Evolutionary conservation across 2,888 invertebrate species (phyloP).

Genomic region (Holacanthella duospinosa): DNA sequence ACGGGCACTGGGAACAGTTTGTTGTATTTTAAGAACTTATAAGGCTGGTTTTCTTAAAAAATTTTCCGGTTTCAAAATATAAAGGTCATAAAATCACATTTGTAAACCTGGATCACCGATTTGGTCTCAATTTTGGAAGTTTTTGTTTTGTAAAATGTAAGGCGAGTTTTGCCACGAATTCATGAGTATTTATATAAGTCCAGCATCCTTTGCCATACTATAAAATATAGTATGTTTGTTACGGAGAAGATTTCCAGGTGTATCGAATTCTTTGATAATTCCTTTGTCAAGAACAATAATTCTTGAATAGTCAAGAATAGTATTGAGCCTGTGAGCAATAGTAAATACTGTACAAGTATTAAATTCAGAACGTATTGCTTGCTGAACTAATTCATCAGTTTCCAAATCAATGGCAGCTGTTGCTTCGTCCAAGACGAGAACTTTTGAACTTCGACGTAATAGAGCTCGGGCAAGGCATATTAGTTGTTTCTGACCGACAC

Average conservation of each 20-base stretch:
- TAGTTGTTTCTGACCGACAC: slow-evolving; percentile 31
- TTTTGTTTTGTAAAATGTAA: too few species aligned
- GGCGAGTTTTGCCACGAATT: too few species aligned
- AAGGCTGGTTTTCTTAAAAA: too few species aligned
- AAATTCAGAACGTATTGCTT: slow-evolving; percentile 68
- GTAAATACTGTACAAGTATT: slow-evolving; percentile 77
- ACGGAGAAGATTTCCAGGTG: slow-evolving; percentile 36
- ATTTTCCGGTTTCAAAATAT: too few species aligned
- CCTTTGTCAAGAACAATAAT: slow-evolving; percentile 44
- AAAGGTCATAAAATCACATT: too few species aligned
- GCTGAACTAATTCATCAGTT: slow-evolving; percentile 78
- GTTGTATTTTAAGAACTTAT: too few species aligned
- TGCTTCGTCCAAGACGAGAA: slow-evolving; percentile 44
- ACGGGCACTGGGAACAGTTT: too few species aligned
- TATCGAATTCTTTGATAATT: slow-evolving; percentile 12
- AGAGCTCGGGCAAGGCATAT: slow-evolving; percentile 30
- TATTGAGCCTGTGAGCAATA: slow-evolving; percentile 83
- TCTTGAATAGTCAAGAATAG: slow-evolving; percentile 61
- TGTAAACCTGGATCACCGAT: too few species aligned
- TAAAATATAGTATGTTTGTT: slow-evolving; percentile 43
- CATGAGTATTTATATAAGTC: slow-evolving; percentile 30
- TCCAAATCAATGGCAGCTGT: slow-evolving; percentile 84
- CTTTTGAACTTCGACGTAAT: slow-evolving; percentile 43
- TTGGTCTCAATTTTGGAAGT: too few species aligned
- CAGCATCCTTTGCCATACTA: slow-evolving; percentile 47